These are phyloP conservation scores for Anarsia innoxiella DNA, from an alignment of 2,888 invertebrate species.

Conservation along the genomic window DNA sequence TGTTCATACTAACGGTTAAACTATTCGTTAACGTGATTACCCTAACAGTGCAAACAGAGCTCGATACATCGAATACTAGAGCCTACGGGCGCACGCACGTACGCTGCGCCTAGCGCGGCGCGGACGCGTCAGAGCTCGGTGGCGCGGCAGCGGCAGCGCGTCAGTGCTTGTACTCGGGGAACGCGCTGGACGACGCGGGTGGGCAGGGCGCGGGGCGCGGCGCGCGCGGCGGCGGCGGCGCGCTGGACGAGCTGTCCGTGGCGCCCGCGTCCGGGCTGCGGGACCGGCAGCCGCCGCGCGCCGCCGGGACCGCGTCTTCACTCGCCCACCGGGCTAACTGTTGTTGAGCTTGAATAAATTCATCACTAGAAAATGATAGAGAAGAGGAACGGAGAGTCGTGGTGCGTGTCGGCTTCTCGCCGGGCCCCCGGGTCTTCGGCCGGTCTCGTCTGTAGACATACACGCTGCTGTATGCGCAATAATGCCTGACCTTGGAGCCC, in stretches of 20 bases:
- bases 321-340: slow-evolving; percentile 96
- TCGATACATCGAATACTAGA: slow-evolving; percentile 32
- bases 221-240: slow-evolving; percentile 37
- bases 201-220: slow-evolving; percentile 61
- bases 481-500: slow-evolving; percentile 24
- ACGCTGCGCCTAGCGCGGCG: slow-evolving; percentile 25
- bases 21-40: slow-evolving; percentile 48
- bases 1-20: slow-evolving; percentile 51
- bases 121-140: slow-evolving; percentile 48
- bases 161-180: slow-evolving; percentile 88
- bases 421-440: slow-evolving; percentile 25
- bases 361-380: slow-evolving; percentile 96
- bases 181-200: slow-evolving; percentile 58
- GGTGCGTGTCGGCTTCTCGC: slow-evolving; percentile 16
- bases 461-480: not conserved
- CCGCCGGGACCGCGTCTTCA: slow-evolving; percentile 84
- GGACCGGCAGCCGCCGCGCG: slow-evolving; percentile 60
- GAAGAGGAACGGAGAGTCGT: slow-evolving; percentile 80
- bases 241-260: slow-evolving; percentile 41
- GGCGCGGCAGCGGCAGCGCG: slow-evolving; percentile 38
- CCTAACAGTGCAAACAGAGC: slow-evolving; percentile 46
- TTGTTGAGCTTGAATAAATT: slow-evolving; percentile 98
- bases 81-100: slow-evolving; percentile 13
- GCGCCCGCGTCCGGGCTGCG: slow-evolving; percentile 52
- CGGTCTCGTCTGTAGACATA: not conserved